Base-by-base conservation (phyloP, 2,888 invertebrate genomes). In the Eristalis intricaria region DNA sequence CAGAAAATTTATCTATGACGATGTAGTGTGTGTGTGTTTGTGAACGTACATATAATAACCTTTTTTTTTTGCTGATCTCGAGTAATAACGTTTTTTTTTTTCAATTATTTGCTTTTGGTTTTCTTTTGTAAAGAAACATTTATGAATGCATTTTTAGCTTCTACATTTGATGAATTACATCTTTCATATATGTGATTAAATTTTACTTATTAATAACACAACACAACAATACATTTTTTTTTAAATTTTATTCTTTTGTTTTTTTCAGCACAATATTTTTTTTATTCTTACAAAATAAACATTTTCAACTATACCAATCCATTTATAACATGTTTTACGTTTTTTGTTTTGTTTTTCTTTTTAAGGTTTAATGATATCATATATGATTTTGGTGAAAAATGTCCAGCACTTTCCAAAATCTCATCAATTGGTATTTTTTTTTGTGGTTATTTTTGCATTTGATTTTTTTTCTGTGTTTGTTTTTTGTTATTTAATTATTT, bases 321-420 rank as follows among this genome's bases (percentile, higher is more conserved):
- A 78, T 66, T 80, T 79, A 66, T 66, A 83, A 78, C 82, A 88
- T 78, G 61, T 83, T 75, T 81, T 69, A 29, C 56, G 69, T 64
- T 65, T 84, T 64, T 79, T 32, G 73, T 22, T 86, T 70, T 79
- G 26, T 73, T 26, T 84, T 64, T 69, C 73, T 73, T 58, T 77
- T 84, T 80, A 75, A 75, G 77, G 58, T 79, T 88, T 75, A 76
- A 68, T 71, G 78, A 65, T 65, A 76, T 78, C 66, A 65, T 60
- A 66, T 78, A 80, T 82, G 50, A 89, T 89, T 79, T 86, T 75
- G 84, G 83, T 85, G 89, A 88, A 92, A 92, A 92, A 92, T 92
- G 92, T 90, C 92, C 92, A 92, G 92, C 92, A 92, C 90, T 92
- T 92, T 92, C 91, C 90, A 71, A 77, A 86, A 82, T 79, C 84